phyloP scores from a whole-genome alignment of 2,888 invertebrate genomes.

The Campoletis raptor region DNA sequence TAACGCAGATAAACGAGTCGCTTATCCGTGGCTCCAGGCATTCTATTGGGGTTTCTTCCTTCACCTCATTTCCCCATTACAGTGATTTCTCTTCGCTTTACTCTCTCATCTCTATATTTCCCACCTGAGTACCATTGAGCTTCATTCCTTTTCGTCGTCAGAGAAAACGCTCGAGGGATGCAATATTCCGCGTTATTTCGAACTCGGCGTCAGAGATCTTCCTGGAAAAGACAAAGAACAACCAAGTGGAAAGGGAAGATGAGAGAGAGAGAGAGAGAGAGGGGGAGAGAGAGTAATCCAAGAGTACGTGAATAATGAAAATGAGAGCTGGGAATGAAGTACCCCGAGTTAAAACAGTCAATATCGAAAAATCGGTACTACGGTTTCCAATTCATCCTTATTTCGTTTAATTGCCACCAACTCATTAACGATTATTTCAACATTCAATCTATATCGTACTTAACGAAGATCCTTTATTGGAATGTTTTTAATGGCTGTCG shows the following conservation, averaged over 20 bases:
- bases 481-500: slow-evolving; percentile 3
- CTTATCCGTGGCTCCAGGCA: slow-evolving; percentile 33
- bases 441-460: neutral
- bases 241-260: neutral
- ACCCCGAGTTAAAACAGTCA: neutral
- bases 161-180: slow-evolving; percentile 36
- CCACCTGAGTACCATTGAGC: slow-evolving; percentile 18
- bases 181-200: slow-evolving; percentile 42
- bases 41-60: neutral
- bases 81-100: slow-evolving; percentile 11
- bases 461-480: neutral
- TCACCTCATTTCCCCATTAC: slow-evolving; percentile 9
- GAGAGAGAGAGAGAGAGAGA: neutral
- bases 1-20: slow-evolving; percentile 63
- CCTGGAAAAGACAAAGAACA: neutral
- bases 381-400: neutral
- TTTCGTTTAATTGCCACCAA: slow-evolving; percentile 19
- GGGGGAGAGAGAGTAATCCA: slow-evolving; percentile 1
- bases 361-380: neutral
- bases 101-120: slow-evolving; percentile 11
- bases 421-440: slow-evolving; percentile 1
- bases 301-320: slow-evolving; percentile 1
- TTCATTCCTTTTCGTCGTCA: slow-evolving; percentile 22
- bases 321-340: neutral
- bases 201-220: slow-evolving; percentile 38